A percentile compares a stretch with the other conserved stretches of the same genome.
These are phyloP conservation scores for Dinothrombium tinctorium DNA, from an alignment of 1,140 invertebrate genomes.

Conservation along the genomic window DNA sequence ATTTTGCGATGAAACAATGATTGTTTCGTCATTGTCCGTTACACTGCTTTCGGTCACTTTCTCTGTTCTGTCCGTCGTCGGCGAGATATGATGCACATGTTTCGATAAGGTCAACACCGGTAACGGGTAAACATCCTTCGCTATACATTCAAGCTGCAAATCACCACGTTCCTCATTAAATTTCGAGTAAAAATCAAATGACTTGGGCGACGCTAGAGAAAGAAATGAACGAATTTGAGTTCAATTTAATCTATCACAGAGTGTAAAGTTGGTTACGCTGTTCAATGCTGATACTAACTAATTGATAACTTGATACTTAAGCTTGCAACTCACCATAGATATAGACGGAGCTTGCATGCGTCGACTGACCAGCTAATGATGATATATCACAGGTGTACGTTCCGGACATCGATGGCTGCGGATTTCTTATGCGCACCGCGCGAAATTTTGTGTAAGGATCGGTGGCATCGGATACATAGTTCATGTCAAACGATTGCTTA, in stretches of 20 bases:
- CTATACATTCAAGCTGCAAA: constrained; percentile 4
- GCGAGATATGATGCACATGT: neutral
- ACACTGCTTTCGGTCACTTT: neutral
- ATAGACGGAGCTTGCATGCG: constrained; percentile 11
- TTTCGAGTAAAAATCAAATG: constrained; percentile 6
- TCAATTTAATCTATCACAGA: neutral
- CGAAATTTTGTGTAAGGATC: constrained; percentile 10
- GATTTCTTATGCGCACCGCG: neutral
- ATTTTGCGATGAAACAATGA: neutral
- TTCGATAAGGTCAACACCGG: constrained; percentile 3
- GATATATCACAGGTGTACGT: constrained; percentile 16
- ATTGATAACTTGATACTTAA: neutral
- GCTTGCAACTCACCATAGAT: constrained; percentile 17
- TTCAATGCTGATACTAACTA: neutral
- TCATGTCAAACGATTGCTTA: constrained; percentile 7
- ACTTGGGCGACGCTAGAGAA: constrained; percentile 6
- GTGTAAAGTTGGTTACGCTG: neutral
- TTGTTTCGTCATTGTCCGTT: neutral
- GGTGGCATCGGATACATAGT: neutral
- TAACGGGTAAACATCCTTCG: constrained; percentile 1
- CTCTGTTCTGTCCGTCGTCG: neutral
- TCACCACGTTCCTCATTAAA: neutral
- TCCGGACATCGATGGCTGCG: constrained; percentile 11
- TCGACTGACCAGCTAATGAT: constrained; percentile 16
- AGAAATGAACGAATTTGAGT: constrained; percentile 2